Conservation (phyloP, 2,888 invertebrate species). For the Epirrita christyi region DNA sequence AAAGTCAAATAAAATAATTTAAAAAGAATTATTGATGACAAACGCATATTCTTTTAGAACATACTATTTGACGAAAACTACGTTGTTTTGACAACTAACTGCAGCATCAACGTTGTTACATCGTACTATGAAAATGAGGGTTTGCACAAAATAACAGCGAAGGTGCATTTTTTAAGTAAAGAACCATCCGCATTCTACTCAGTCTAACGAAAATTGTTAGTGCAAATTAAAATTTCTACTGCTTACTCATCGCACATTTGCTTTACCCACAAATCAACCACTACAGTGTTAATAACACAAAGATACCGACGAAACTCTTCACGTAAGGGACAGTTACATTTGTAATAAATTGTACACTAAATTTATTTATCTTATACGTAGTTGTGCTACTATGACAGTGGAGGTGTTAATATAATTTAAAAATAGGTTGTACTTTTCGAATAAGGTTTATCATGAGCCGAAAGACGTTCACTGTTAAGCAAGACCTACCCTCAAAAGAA, state of each 20-base stretch:
- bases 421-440: too few relatives aligned
- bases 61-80: neutral
- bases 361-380: constrained; percentile 33
- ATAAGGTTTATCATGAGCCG: too few relatives aligned
- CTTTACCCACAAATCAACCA: constrained; percentile 67
- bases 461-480: too few relatives aligned
- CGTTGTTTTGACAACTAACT: neutral
- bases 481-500: too few relatives aligned
- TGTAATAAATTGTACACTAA: constrained; percentile 44
- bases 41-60: too few relatives aligned
- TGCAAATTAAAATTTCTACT: too few relatives aligned
- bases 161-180: neutral
- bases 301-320: constrained; percentile 31
- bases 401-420: too few relatives aligned
- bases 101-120: constrained; percentile 10
- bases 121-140: constrained; percentile 3
- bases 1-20: neutral
- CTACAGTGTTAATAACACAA: constrained; percentile 45
- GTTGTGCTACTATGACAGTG: constrained; percentile 40
- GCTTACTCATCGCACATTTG: too few relatives aligned
- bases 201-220: too few relatives aligned
- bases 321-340: constrained; percentile 33
- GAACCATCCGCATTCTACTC: too few relatives aligned
- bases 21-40: too few relatives aligned
- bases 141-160: neutral